Conservation (phyloP, 1,140 invertebrate species). For the Chrysomallon squamiferum region DNA sequence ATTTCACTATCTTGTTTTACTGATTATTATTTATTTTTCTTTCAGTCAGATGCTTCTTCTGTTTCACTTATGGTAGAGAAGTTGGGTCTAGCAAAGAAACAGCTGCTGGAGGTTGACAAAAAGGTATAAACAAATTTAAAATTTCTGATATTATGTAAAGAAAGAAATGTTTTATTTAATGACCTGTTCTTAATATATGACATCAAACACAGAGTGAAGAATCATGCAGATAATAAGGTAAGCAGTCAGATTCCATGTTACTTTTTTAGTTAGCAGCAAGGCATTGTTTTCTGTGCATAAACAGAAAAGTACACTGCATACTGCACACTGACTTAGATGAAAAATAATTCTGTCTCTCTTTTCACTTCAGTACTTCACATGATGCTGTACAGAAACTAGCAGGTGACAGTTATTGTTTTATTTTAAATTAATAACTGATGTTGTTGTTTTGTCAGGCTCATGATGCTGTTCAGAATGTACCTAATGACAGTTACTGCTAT, state of each 20-base stretch:
- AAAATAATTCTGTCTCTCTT: background rate
- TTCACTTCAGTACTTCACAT: background rate
- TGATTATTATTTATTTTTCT: background rate
- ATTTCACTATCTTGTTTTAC: too few relatives aligned
- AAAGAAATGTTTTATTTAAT: background rate
- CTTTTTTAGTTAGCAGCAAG: too few relatives aligned
- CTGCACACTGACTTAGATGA: too few relatives aligned
- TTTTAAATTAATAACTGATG: too few relatives aligned
- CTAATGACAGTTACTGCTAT: conserved; percentile 23
- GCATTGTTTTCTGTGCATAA: too few relatives aligned
- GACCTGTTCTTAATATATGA: too few relatives aligned
- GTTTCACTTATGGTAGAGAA: conserved; percentile 26
- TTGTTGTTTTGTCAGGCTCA: conserved; percentile 36
- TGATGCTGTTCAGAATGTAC: conserved; percentile 29
- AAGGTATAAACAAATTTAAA: conserved; percentile 11
- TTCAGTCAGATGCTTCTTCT: conserved; percentile 15
- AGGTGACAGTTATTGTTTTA: too few relatives aligned
- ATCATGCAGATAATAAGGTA: too few relatives aligned
- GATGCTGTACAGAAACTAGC: too few relatives aligned
- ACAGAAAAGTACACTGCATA: too few relatives aligned
- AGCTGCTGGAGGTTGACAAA: conserved; percentile 19
- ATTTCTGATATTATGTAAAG: background rate
- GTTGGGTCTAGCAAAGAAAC: conserved; percentile 16
- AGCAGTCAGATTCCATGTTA: too few relatives aligned
- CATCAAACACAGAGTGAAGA: too few relatives aligned